Evolutionary conservation across 1,140 invertebrate genomes (phyloP).

Genomic region (Monomorium pharaonis): DNA sequence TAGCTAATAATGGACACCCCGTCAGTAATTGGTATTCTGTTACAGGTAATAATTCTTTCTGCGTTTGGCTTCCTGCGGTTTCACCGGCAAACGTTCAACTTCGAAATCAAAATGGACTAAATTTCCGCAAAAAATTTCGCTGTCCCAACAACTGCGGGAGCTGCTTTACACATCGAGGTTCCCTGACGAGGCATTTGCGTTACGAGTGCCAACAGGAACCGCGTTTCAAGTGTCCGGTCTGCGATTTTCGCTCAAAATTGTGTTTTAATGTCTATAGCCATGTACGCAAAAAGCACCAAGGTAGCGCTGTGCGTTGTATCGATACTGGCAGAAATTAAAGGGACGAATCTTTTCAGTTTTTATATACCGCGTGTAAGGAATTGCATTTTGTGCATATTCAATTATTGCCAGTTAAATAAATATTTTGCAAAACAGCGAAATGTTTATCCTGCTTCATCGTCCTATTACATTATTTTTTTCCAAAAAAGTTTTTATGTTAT

Average conservation of each 20-base stretch:
- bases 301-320: constrained; percentile 48
- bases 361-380: neutral
- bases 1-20: neutral
- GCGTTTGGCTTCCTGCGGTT: constrained; percentile 5
- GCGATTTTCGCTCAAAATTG: constrained; percentile 74
- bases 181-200: constrained; percentile 82
- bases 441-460: neutral
- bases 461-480: neutral
- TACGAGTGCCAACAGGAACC: constrained; percentile 83
- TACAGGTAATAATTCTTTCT: constrained; percentile 41
- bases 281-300: constrained; percentile 62
- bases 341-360: neutral
- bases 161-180: constrained; percentile 68
- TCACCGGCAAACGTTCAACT: neutral
- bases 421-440: neutral
- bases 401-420: neutral
- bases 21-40: constrained; percentile 53
- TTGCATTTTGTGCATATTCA: neutral
- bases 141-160: constrained; percentile 70
- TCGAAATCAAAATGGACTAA: too few relatives aligned
- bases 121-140: constrained; percentile 39
- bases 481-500: neutral
- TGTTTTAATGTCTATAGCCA: constrained; percentile 73
- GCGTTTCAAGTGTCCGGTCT: constrained; percentile 82
- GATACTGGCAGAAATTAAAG: constrained; percentile 49